Percentiles rank a stretch among this genome's conserved stretches.
phyloP scores from a whole-genome alignment of 2,113 vertebrate species.

The Indri indri region DNA sequence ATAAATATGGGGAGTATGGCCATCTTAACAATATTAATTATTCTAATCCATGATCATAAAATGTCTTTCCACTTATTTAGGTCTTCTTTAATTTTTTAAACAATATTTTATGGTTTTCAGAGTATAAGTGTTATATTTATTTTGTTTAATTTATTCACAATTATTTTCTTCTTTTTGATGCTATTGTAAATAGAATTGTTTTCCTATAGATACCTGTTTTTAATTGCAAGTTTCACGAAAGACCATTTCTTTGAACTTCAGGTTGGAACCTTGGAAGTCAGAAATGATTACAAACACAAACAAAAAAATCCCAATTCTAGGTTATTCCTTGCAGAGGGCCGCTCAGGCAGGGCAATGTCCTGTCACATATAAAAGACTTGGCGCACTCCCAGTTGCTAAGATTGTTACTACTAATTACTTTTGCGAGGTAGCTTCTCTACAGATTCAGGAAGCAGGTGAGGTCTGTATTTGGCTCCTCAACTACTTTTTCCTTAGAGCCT shows the following conservation, averaged over 20 bases:
- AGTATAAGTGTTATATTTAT: too few species aligned
- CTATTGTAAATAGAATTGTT: too few species aligned
- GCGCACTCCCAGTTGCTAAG: neutral
- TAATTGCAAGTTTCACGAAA: slow-evolving; percentile 10
- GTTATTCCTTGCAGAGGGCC: neutral
- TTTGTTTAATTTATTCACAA: too few species aligned
- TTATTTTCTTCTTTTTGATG: too few species aligned
- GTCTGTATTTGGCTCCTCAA: neutral
- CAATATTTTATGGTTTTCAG: too few species aligned
- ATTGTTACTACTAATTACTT: neutral
- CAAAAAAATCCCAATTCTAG: neutral
- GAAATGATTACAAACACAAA: neutral
- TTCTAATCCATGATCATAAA: too few species aligned
- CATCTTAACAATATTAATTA: too few species aligned
- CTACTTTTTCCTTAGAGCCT: neutral
- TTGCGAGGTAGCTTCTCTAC: neutral
- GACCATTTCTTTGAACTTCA: neutral
- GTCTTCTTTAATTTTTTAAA: too few species aligned
- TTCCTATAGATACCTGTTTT: too few species aligned
- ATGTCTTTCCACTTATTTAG: too few species aligned
- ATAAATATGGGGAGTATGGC: too few species aligned
- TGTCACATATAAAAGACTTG: neutral
- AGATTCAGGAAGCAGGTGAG: slow-evolving; percentile 22
- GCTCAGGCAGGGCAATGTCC: neutral
- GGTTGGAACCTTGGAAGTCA: slow-evolving; percentile 3